These are phyloP conservation scores for Unio delphinus DNA, from an alignment of 2,888 invertebrate species.

Conservation along the genomic window DNA sequence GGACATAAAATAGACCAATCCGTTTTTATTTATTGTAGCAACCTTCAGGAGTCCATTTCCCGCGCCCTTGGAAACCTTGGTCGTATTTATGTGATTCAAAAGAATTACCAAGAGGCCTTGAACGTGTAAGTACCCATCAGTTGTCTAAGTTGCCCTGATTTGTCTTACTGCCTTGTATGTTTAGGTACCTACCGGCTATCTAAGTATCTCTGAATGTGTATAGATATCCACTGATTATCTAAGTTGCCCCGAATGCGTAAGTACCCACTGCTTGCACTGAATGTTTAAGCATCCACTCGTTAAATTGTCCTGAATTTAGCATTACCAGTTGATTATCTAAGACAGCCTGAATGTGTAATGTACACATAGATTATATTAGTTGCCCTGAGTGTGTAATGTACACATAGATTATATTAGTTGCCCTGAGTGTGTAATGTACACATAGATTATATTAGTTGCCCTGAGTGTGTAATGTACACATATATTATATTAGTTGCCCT, in stretches of 20 bases:
- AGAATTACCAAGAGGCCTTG: slow-evolving; percentile 42
- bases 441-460: neutral
- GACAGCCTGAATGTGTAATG: too few relatives aligned
- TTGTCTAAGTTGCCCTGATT: neutral
- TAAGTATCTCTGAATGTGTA: slow-evolving; percentile 35
- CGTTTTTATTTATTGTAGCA: slow-evolving; percentile 18
- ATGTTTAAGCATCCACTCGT: slow-evolving; percentile 30
- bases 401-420: neutral
- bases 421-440: slow-evolving; percentile 18
- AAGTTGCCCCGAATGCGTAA: too few relatives aligned
- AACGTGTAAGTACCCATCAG: slow-evolving; percentile 35
- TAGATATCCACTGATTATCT: slow-evolving; percentile 10
- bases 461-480: slow-evolving; percentile 19
- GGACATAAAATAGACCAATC: too few relatives aligned
- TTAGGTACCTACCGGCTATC: slow-evolving; percentile 21
- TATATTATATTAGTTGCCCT: neutral
- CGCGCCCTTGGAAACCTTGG: slow-evolving; percentile 48
- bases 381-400: slow-evolving; percentile 28
- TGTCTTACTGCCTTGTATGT: slow-evolving; percentile 28
- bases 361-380: neutral
- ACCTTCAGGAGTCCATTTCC: slow-evolving; percentile 40
- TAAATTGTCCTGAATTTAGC: too few relatives aligned
- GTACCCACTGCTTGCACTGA: slow-evolving; percentile 23
- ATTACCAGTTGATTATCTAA: neutral
- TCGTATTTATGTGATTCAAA: slow-evolving; percentile 44